phyloP scores from a whole-genome alignment of 2,797 vertebrate species.

The Micropoecilia bifurca region DNA sequence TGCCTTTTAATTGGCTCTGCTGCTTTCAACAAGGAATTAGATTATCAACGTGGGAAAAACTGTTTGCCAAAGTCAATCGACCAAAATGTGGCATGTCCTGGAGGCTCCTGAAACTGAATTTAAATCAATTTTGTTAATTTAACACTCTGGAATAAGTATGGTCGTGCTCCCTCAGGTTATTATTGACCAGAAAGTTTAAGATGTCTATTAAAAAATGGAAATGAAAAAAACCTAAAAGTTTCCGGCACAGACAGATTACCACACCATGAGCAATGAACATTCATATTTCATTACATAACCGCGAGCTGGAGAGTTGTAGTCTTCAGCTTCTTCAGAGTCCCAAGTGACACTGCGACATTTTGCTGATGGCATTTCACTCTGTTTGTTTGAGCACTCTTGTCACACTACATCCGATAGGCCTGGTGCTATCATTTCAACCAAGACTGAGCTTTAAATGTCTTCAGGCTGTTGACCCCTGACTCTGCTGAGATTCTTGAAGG shows the following conservation, averaged over 20 bases:
- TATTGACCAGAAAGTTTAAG: conserved; percentile 31
- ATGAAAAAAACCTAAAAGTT: conserved; percentile 35
- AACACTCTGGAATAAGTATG: conserved; percentile 28
- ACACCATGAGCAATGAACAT: conserved; percentile 41
- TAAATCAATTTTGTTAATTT: conserved; percentile 38
- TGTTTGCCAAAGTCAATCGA: conserved; percentile 66
- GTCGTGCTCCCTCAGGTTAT: conserved; percentile 13
- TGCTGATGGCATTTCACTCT: conserved; percentile 69
- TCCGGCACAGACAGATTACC: conserved; percentile 34
- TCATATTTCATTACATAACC: conserved; percentile 63
- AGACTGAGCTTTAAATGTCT: conserved; percentile 60
- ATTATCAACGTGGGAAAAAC: conserved; percentile 50
- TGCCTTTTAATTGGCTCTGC: conserved; percentile 48
- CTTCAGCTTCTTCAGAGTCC: conserved; percentile 56
- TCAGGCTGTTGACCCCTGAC: conserved; percentile 65
- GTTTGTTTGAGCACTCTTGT: conserved; percentile 60
- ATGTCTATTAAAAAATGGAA: conserved; percentile 17
- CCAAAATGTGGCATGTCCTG: conserved; percentile 47
- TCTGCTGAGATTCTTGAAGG: conserved; percentile 45
- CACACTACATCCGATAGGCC: conserved; percentile 58
- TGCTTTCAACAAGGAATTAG: conserved; percentile 43
- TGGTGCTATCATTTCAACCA: conserved; percentile 63
- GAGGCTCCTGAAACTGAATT: conserved; percentile 38
- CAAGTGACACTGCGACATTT: conserved; percentile 78
- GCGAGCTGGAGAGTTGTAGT: conserved; percentile 44